Evolutionary conservation across 2,797 vertebrate species (phyloP).

Genomic region (Steatocranus sp.): DNA sequence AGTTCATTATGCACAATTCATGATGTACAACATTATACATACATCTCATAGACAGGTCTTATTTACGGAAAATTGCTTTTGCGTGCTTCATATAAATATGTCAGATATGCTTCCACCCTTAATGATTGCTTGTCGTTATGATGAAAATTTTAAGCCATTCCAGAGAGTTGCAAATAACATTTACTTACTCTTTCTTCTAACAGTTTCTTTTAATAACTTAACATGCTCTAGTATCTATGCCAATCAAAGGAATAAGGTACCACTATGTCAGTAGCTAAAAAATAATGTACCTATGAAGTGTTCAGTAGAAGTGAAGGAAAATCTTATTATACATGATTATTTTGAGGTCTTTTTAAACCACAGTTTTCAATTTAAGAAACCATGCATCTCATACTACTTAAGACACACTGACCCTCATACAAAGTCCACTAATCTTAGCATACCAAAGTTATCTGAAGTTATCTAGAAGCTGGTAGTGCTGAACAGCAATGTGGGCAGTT

Average conservation of each 20-base stretch:
- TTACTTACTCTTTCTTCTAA: neutral
- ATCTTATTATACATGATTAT: neutral
- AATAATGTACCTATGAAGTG: neutral
- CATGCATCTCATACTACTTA: neutral
- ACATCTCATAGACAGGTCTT: neutral
- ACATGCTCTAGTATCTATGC: neutral
- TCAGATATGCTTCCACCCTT: neutral
- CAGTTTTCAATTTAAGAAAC: neutral
- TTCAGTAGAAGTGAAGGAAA: neutral
- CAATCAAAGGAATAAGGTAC: neutral
- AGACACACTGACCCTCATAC: constrained; percentile 5
- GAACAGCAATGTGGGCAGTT: constrained; percentile 1
- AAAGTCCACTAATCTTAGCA: constrained; percentile 39
- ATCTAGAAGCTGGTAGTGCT: constrained; percentile 20
- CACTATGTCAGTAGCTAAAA: neutral
- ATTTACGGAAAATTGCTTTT: neutral
- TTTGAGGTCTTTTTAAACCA: neutral
- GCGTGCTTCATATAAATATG: neutral
- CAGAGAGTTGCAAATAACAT: neutral
- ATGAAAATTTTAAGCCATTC: neutral
- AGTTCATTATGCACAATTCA: neutral
- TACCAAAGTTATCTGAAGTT: constrained; percentile 37
- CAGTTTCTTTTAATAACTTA: neutral
- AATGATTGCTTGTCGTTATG: neutral
- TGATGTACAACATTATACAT: neutral